A percentile compares a stretch with the other conserved stretches of the same genome.
Evolutionary conservation across 2,888 invertebrate genomes (phyloP).

Genomic region (Arrhopalites spinosus): DNA sequence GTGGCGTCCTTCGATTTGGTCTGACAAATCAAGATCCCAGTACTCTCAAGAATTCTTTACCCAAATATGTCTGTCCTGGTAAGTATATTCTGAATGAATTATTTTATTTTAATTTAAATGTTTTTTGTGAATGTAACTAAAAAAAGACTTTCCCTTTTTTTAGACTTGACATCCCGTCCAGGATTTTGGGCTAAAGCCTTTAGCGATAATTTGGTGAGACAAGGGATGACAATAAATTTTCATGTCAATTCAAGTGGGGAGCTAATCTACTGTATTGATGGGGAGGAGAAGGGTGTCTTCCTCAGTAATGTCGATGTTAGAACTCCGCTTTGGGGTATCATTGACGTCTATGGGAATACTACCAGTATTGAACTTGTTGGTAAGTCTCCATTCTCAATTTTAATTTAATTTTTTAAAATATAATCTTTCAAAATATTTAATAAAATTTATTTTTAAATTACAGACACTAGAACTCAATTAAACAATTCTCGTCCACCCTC

Average conservation of each 20-base stretch:
- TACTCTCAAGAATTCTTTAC: constrained; percentile 59
- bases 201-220: constrained; percentile 81
- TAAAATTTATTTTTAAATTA: neutral
- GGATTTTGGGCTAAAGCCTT: constrained; percentile 99
- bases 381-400: constrained; percentile 41
- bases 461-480: constrained; percentile 64
- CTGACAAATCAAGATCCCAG: constrained; percentile 92
- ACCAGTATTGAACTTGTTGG: constrained; percentile 86
- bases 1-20: constrained; percentile 96
- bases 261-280: constrained; percentile 92
- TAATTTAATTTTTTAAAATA: neutral
- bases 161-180: constrained; percentile 89
- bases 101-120: neutral
- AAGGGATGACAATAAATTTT: constrained; percentile 85
- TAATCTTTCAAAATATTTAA: too few relatives aligned
- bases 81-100: neutral
- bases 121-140: neutral
- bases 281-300: constrained; percentile 89
- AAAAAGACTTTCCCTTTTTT: neutral
- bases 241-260: constrained; percentile 90
- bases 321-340: constrained; percentile 85
- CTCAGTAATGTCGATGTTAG: constrained; percentile 73
- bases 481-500: constrained; percentile 63
- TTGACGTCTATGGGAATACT: constrained; percentile 97
- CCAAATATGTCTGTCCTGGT: constrained; percentile 38